Conservation (phyloP, 2,797 vertebrate genomes). For the Austrolebias charrua region DNA sequence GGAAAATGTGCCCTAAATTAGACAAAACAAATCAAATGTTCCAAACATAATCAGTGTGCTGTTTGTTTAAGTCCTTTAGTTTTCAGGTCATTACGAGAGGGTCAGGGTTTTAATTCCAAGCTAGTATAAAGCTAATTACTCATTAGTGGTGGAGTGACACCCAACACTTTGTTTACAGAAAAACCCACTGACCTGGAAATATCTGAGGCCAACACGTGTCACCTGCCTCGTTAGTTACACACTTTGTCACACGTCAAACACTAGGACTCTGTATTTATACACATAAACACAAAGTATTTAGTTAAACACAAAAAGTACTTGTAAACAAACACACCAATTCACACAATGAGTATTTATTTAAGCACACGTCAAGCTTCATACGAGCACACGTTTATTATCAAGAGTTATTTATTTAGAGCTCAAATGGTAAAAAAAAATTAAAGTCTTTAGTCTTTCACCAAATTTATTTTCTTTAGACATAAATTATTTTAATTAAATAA, state of each 20-base stretch:
- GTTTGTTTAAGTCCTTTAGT: slow-evolving; percentile 60
- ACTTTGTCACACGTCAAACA: slow-evolving; percentile 9
- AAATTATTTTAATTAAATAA: too few relatives aligned
- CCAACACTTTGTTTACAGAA: slow-evolving; percentile 39
- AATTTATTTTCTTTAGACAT: too few relatives aligned
- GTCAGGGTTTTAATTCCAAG: slow-evolving; percentile 57
- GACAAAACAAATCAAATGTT: slow-evolving; percentile 31
- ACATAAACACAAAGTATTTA: too few relatives aligned
- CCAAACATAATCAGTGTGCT: slow-evolving; percentile 30
- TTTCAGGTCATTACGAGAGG: slow-evolving; percentile 60
- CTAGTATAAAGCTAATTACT: slow-evolving; percentile 55
- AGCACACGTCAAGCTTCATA: too few relatives aligned
- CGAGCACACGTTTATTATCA: too few relatives aligned
- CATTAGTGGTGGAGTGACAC: slow-evolving; percentile 51
- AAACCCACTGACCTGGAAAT: slow-evolving; percentile 30
- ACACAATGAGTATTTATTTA: too few relatives aligned
- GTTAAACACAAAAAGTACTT: too few relatives aligned
- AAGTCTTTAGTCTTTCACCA: too few relatives aligned
- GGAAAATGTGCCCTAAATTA: slow-evolving; percentile 35
- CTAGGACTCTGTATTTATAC: too few relatives aligned
- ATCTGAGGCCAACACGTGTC: neutral
- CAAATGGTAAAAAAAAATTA: too few relatives aligned
- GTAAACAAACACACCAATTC: too few relatives aligned
- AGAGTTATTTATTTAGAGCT: too few relatives aligned
- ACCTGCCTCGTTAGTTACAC: slow-evolving; percentile 3